Conservation (phyloP, 2,113 vertebrate species). For the Dissostichus mawsoni region DNA sequence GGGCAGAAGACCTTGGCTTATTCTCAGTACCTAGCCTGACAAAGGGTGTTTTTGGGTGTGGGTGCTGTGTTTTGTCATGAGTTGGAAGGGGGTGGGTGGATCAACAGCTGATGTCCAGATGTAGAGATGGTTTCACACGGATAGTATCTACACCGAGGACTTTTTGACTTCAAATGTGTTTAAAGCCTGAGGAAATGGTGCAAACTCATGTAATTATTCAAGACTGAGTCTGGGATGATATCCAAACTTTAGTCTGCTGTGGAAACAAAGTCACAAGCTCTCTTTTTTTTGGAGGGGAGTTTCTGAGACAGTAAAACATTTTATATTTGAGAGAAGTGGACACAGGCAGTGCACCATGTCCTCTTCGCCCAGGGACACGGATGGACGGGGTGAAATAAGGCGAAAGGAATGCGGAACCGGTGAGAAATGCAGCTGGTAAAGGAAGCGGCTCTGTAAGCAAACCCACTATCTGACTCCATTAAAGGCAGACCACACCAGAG, state of each 20-base stretch:
- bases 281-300: neutral
- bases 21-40: slow-evolving; percentile 46
- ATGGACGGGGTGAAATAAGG: slow-evolving; percentile 80
- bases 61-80: slow-evolving; percentile 59
- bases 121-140: slow-evolving; percentile 58
- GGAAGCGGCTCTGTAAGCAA: slow-evolving; percentile 78
- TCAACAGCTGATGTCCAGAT: slow-evolving; percentile 78
- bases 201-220: slow-evolving; percentile 34
- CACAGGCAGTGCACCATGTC: slow-evolving; percentile 39
- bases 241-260: slow-evolving; percentile 39
- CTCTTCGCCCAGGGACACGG: slow-evolving; percentile 59
- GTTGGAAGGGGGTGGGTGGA: slow-evolving; percentile 57
- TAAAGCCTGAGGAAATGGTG: slow-evolving; percentile 35
- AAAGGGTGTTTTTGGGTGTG: slow-evolving; percentile 64
- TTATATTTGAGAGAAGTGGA: slow-evolving; percentile 39
- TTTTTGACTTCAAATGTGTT: slow-evolving; percentile 28
- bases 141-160: slow-evolving; percentile 9
- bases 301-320: neutral
- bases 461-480: slow-evolving; percentile 67
- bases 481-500: slow-evolving; percentile 37
- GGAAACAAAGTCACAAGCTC: slow-evolving; percentile 21
- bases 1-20: slow-evolving; percentile 32
- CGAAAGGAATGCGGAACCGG: slow-evolving; percentile 88
- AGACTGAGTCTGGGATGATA: slow-evolving; percentile 41
- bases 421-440: slow-evolving; percentile 80